Evolutionary conservation across 2,888 invertebrate species (phyloP), one percentile per base, ranked within the genome.

Genomic region (Stenurella melanura): DNA sequence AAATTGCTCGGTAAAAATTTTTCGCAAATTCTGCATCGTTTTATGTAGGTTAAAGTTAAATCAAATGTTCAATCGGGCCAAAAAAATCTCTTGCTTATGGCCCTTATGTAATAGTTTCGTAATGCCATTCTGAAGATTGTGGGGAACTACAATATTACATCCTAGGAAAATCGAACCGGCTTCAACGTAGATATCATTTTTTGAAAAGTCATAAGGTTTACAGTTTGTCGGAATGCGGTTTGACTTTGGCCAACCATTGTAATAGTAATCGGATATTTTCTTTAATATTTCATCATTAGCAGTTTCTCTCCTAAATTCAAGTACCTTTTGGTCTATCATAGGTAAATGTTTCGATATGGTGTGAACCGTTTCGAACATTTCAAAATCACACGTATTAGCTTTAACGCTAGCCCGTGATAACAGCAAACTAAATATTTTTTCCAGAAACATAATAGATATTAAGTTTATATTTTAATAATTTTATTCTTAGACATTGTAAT

Each of bases 71-170:
- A 26, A 54, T 72, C 18, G 5, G 72, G 72, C 67, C 61, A 72
- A 72, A 61, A 34, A 72, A 63, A 38, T 18, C n/a, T n/a, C 72
- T 42, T 4, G 72, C 72, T 34, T 72, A 7, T 83, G 81, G 42
- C 80, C 77, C 76, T 80, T 81, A 64, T 83, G 81, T 50, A 82
- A 42, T 17, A 74, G 4, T 74, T 81, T 63, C 11, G 80, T 56
- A 11, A 81, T 78, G 19, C 78, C 75, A 75, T 71, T 67, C 17
- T 73, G 30, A 73, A 56, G 18, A 67, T 18, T 58, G 12, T 34
- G 6, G 50, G 60, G 58, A 1, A 58, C 21, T 0, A 58, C 12
- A 21, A 81, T 78, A 77, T 81, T 82, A 68, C 79, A 54, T 18
- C 78, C 74, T 6, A 78, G 11, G 69, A 80, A 80, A 19, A 81